Evolutionary conservation across 2,888 invertebrate genomes (phyloP).

Genomic region (Hyposoter dolosus): DNA sequence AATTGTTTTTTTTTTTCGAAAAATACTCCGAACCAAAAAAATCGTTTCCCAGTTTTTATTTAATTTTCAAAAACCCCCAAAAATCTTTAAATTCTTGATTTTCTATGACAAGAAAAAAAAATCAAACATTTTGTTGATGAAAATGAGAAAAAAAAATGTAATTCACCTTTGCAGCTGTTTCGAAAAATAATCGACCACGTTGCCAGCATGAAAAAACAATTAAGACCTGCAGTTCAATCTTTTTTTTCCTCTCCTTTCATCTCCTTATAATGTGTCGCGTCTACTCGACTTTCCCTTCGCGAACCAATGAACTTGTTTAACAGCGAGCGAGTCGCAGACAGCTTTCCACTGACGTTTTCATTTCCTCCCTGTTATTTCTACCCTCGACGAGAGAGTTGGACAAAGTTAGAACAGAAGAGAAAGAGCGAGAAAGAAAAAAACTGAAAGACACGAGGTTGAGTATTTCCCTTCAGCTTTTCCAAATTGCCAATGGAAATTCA

Average conservation of each 20-base stretch:
- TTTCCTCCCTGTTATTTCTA: conserved; percentile 54
- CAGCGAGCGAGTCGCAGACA: conserved; percentile 39
- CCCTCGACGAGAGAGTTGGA: neutral
- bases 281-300: conserved; percentile 43
- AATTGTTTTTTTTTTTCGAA: neutral
- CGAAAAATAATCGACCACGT: neutral
- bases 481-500: conserved; percentile 64
- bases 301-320: conserved; percentile 59
- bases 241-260: conserved; percentile 16
- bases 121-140: neutral
- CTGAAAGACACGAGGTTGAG: conserved; percentile 9
- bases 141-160: neutral
- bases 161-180: neutral
- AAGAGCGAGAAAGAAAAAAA: neutral
- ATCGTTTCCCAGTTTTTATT: neutral
- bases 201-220: conserved; percentile 42
- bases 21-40: neutral
- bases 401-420: neutral
- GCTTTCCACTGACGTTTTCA: conserved; percentile 66
- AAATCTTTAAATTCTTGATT: too few species aligned
- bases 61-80: neutral
- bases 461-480: conserved; percentile 37
- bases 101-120: neutral
- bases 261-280: conserved; percentile 2
- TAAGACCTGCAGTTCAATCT: conserved; percentile 39